These are phyloP conservation scores for Heliconius ismenius DNA, from an alignment of 2,888 invertebrate species.

Conservation along the genomic window DNA sequence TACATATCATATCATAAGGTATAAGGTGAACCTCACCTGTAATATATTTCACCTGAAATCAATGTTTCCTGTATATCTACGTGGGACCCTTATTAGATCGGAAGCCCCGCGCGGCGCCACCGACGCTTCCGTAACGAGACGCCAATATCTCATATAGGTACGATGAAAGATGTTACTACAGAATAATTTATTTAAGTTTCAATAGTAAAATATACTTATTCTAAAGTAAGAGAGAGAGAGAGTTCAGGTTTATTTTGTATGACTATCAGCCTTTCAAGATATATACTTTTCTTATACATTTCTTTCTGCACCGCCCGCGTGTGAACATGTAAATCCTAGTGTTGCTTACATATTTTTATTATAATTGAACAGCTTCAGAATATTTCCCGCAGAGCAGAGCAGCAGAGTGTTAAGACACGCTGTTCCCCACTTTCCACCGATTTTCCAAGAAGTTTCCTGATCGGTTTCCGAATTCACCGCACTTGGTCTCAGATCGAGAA, in stretches of 20 bases:
- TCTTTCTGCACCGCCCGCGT: too few relatives aligned
- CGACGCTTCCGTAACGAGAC: conserved; percentile 36
- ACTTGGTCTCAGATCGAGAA: neutral
- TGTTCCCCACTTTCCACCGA: too few relatives aligned
- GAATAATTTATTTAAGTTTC: neutral
- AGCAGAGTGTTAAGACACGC: too few relatives aligned
- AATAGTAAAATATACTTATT: neutral
- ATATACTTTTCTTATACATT: too few relatives aligned
- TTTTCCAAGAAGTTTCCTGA: too few relatives aligned
- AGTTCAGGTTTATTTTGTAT: neutral
- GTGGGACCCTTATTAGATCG: conserved; percentile 42
- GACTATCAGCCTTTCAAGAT: neutral
- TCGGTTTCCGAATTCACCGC: too few relatives aligned
- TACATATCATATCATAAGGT: too few relatives aligned
- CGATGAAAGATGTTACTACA: neutral
- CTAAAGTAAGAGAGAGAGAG: neutral
- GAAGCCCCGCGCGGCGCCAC: conserved; percentile 37
- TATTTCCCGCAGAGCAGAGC: too few relatives aligned
- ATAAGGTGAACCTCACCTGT: neutral
- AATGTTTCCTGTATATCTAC: conserved; percentile 18
- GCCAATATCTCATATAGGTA: conserved; percentile 2
- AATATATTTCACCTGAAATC: conserved; percentile 2
- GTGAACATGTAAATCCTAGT: too few relatives aligned
- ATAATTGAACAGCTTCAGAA: too few relatives aligned
- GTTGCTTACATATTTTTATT: neutral